These are phyloP conservation scores for Drosophila prostipennis DNA, from an alignment of 2,888 invertebrate species.

Conservation along the genomic window DNA sequence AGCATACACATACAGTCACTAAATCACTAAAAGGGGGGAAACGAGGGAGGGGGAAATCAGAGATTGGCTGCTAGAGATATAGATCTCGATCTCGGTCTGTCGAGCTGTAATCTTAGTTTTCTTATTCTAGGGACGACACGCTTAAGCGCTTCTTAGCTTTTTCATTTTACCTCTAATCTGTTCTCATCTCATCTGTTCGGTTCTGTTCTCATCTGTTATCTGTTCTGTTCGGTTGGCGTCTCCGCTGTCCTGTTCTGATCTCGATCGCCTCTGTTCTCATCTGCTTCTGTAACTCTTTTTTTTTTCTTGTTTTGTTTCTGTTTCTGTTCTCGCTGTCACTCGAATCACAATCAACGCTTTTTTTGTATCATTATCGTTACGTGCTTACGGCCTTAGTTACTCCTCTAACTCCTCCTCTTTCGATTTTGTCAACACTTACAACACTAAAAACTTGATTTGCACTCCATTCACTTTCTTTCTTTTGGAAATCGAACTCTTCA, in stretches of 20 bases:
- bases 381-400: conserved; percentile 14
- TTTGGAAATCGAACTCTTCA: too few relatives aligned
- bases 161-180: conserved; percentile 26
- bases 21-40: conserved; percentile 4
- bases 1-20: background rate
- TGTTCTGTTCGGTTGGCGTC: conserved; percentile 12
- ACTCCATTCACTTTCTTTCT: background rate
- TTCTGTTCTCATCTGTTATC: background rate
- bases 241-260: conserved; percentile 13
- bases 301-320: conserved; percentile 23
- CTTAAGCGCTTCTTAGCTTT: conserved; percentile 35
- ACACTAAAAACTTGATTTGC: conserved; percentile 54
- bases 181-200: conserved; percentile 11
- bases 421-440: conserved; percentile 61
- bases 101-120: conserved; percentile 8
- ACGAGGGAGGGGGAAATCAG: background rate
- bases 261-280: conserved; percentile 8
- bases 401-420: conserved; percentile 4
- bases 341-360: conserved; percentile 81
- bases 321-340: conserved; percentile 55
- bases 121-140: conserved; percentile 43
- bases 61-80: conserved; percentile 27
- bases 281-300: conserved; percentile 33
- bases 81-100: conserved; percentile 3
- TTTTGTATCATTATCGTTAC: conserved; percentile 25